Percentiles rank a stretch among this genome's conserved stretches.
Conservation (phyloP, 2,113 vertebrate species). For the Brachyistius frenatus region DNA sequence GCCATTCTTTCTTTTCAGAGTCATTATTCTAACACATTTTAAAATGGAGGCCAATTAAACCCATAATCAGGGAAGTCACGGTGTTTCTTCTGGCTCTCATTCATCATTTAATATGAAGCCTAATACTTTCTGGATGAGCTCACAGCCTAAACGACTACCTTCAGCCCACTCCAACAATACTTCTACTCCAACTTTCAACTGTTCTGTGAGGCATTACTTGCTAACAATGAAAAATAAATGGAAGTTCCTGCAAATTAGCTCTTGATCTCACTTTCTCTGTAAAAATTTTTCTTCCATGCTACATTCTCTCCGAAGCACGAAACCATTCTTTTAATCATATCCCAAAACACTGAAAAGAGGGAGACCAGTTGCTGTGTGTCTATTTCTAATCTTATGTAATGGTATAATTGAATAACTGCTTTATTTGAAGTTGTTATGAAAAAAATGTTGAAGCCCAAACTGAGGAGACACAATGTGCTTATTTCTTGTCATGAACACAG, state of each 20-base stretch:
- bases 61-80: background rate
- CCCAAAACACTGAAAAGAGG: background rate
- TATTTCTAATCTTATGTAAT: slow-evolving; percentile 1
- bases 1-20: slow-evolving; percentile 9
- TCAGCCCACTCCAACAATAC: slow-evolving; percentile 1
- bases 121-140: slow-evolving; percentile 37
- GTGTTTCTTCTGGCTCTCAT: slow-evolving; percentile 7
- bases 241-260: slow-evolving; percentile 37
- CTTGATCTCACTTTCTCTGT: background rate
- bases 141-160: slow-evolving; percentile 20
- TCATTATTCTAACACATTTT: slow-evolving; percentile 30
- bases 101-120: slow-evolving; percentile 37
- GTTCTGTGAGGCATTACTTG: background rate
- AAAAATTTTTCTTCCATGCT: background rate
- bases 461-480: slow-evolving; percentile 43
- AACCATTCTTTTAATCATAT: slow-evolving; percentile 4
- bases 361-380: background rate
- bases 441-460: slow-evolving; percentile 16
- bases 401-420: background rate
- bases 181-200: background rate
- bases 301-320: slow-evolving; percentile 26
- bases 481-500: slow-evolving; percentile 25
- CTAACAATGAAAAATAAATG: slow-evolving; percentile 18
- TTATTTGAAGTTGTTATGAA: background rate
- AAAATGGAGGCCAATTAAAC: slow-evolving; percentile 58